A percentile compares a stretch with the other conserved stretches of the same genome.
phyloP scores from a whole-genome alignment of 2,113 vertebrate species.

The Hemibagrus wyckioides region DNA sequence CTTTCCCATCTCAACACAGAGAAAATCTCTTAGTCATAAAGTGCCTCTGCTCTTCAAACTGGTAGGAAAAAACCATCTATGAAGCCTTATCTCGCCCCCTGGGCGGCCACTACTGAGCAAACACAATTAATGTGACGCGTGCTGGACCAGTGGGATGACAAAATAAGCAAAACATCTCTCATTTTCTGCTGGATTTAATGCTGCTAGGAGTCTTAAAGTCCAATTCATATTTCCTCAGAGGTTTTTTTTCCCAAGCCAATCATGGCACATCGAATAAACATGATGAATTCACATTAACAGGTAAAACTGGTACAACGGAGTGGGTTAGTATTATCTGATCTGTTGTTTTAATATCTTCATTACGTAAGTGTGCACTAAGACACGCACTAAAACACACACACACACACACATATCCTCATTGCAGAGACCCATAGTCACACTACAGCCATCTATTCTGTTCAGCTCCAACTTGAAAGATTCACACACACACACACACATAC shows the following conservation, averaged over 20 bases:
- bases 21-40: conserved; percentile 52
- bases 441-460: neutral
- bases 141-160: conserved; percentile 45
- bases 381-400: neutral
- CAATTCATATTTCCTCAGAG: neutral
- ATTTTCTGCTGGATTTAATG: conserved; percentile 30
- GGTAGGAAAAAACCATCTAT: conserved; percentile 47
- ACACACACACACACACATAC: neutral
- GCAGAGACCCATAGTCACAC: neutral
- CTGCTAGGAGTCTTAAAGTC: neutral
- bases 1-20: conserved; percentile 39
- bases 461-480: neutral
- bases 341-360: neutral
- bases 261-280: neutral
- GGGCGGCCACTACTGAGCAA: conserved; percentile 36
- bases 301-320: neutral
- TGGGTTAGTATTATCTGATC: neutral
- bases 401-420: neutral
- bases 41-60: conserved; percentile 18
- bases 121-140: conserved; percentile 50
- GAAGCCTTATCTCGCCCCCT: conserved; percentile 40
- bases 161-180: conserved; percentile 46
- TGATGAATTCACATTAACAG: conserved; percentile 1
- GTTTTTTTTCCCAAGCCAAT: neutral
- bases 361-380: neutral